Evolutionary conservation across 2,888 invertebrate species (phyloP).

Genomic region (Eulithis prunata): DNA sequence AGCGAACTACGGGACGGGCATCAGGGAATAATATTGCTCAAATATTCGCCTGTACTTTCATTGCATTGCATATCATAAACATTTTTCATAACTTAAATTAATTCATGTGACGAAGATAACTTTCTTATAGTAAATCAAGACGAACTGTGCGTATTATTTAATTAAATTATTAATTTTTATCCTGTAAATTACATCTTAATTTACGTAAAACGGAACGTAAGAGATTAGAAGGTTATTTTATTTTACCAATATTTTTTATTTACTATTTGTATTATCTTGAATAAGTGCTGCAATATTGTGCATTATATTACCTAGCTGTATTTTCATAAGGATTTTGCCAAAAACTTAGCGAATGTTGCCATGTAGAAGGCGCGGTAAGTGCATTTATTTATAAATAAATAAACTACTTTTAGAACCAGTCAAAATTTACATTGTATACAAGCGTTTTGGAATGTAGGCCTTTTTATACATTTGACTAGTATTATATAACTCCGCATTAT

Average conservation of each 20-base stretch:
- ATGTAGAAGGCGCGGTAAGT: conserved; percentile 72
- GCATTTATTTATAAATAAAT: conserved; percentile 72
- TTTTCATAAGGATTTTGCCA: conserved; percentile 65
- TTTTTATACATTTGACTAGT: conserved; percentile 74
- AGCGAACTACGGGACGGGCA: conserved; percentile 92
- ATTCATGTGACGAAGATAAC: conserved; percentile 26
- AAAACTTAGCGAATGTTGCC: conserved; percentile 71
- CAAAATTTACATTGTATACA: conserved; percentile 64
- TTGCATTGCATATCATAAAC: conserved; percentile 42
- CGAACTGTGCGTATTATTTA: conserved; percentile 24
- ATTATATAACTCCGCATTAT: conserved; percentile 61
- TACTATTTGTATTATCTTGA: conserved; percentile 36
- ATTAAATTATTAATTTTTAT: conserved; percentile 30
- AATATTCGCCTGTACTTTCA: conserved; percentile 47
- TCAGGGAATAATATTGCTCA: conserved; percentile 83
- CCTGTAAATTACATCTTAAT: conserved; percentile 9
- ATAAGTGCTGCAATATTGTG: conserved; percentile 52
- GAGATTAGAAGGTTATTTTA: conserved; percentile 56
- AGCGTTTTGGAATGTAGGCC: conserved; percentile 67
- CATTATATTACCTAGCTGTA: conserved; percentile 56
- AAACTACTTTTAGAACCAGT: conserved; percentile 55
- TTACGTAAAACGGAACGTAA: conserved; percentile 33
- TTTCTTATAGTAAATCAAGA: conserved; percentile 29
- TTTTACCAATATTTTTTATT: conserved; percentile 46
- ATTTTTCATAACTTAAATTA: conserved; percentile 23